Evolutionary conservation across 2,888 invertebrate species (phyloP).

Genomic region (Drosophila birchii): DNA sequence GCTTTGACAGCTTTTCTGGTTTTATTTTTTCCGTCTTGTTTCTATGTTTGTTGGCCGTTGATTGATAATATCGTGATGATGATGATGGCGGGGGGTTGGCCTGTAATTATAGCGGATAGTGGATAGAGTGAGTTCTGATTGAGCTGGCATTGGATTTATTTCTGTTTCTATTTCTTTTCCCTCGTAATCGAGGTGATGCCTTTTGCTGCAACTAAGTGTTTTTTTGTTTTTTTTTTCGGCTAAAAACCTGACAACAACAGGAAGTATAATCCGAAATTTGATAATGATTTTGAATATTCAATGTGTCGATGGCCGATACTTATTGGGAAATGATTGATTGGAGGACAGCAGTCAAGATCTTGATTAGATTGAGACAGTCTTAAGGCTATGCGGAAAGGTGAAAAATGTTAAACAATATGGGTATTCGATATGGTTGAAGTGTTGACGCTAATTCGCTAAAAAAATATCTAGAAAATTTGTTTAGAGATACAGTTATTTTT

Average conservation of each 20-base stretch:
- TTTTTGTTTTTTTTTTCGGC: background rate
- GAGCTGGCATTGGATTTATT: conserved; percentile 37
- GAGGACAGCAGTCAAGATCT: conserved; percentile 35
- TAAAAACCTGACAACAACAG: conserved; percentile 28
- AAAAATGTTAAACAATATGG: background rate
- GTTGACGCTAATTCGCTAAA: conserved; percentile 5
- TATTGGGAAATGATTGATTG: conserved; percentile 32
- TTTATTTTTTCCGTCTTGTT: conserved; percentile 23
- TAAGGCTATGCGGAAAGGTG: conserved; percentile 31
- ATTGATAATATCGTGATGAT: conserved; percentile 51
- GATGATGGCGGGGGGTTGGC: conserved; percentile 31
- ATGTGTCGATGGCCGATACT: conserved; percentile 39
- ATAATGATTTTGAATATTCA: conserved; percentile 44
- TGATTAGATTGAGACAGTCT: conserved; percentile 37
- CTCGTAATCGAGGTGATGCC: conserved; percentile 14
- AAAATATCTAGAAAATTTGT: background rate
- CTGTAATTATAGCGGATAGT: conserved; percentile 36
- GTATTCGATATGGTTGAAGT: conserved; percentile 12
- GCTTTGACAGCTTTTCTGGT: conserved; percentile 71
- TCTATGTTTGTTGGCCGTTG: conserved; percentile 36
- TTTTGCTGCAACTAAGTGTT: conserved; percentile 28
- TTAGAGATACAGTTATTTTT: background rate
- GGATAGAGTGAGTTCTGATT: conserved; percentile 40
- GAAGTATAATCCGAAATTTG: conserved; percentile 37
- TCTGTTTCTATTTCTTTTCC: conserved; percentile 2